Base-by-base conservation (phyloP, 2,113 vertebrate species). In the Agapornis roseicollis region DNA sequence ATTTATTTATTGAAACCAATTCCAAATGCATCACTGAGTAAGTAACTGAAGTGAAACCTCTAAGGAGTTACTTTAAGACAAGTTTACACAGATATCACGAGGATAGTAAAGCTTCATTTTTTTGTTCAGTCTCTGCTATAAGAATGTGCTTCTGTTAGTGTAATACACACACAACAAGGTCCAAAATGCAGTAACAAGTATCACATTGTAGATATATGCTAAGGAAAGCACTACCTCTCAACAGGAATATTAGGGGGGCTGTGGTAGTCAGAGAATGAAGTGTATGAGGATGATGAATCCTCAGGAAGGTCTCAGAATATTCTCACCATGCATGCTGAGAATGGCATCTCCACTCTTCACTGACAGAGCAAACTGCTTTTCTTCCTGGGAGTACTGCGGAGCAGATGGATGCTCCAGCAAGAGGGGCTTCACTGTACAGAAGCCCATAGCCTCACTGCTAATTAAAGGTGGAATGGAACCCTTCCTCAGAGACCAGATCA, bases 1-100 rank as follows among this genome's bases (percentile, higher is more conserved):
- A 77, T 60, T 50, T 46, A 25, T 85, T 93, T 61, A 83, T 66
- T 91, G 5, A 20, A 64, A 61, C 7, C 41, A 44, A 41, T 50
- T 70, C 61, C 74, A 93, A 91, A 92, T 23, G 33, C 39, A 55
- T 23, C 84, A 44, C n/a, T 85, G 37, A 49, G 41, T 66, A 77
- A 80, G 37, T 13, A 73, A 85, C 3, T 23, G 7, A 39, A 12
- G 20, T 61, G 82, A 93, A 91, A 95, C 64, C 79, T 90, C 89
- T 79, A 83, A 95, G 90, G 88, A 97, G 81, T 94, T 93, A 94
- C 93, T 97, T 82, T 23, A 69, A 44, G 80, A 78, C 85, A 91
- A 84, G 71, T 92, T 91, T 23, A 18, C 95, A 96, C 82, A 73
- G 92, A 44, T 60, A 83, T 23, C 49, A 52, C 4, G 61, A 91